Conservation (phyloP, 2,888 invertebrate species). For the Holacanthella duospinosa region DNA sequence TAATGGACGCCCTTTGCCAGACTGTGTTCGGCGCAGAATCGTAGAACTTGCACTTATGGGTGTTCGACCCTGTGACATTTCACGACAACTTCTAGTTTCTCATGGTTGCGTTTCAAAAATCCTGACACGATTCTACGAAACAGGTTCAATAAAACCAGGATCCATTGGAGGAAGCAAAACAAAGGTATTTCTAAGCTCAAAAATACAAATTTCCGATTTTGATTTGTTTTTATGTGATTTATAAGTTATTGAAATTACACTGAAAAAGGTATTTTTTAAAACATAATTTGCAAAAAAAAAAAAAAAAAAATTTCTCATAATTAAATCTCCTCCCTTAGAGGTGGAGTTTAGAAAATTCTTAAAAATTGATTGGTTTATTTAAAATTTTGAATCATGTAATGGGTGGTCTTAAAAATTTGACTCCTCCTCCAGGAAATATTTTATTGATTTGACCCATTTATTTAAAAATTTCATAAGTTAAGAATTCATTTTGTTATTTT, state of each 20-base stretch:
- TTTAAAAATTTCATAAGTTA: not conserved
- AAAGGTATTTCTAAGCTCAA: conserved; percentile 56
- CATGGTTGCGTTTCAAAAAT: conserved; percentile 98
- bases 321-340: not conserved
- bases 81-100: conserved; percentile 84
- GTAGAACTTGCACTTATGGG: conserved; percentile 90
- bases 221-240: conserved; percentile 1
- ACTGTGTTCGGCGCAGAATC: conserved; percentile 82
- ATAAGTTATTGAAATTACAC: too few relatives aligned
- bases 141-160: conserved; percentile 88
- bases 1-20: conserved; percentile 91
- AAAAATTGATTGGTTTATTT: conserved; percentile 13
- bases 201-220: not conserved
- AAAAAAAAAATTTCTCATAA: not conserved
- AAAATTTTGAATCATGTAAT: not conserved
- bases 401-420: not conserved
- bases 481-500: too few relatives aligned
- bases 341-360: not conserved
- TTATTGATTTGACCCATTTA: not conserved
- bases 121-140: conserved; percentile 89
- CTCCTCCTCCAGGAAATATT: not conserved
- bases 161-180: conserved; percentile 91
- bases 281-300: too few relatives aligned
- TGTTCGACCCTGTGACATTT: conserved; percentile 92
- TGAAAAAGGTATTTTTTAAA: not conserved